These are phyloP conservation scores for Pluvianellus socialis DNA, from an alignment of 2,113 vertebrate genomes.

Conservation along the genomic window DNA sequence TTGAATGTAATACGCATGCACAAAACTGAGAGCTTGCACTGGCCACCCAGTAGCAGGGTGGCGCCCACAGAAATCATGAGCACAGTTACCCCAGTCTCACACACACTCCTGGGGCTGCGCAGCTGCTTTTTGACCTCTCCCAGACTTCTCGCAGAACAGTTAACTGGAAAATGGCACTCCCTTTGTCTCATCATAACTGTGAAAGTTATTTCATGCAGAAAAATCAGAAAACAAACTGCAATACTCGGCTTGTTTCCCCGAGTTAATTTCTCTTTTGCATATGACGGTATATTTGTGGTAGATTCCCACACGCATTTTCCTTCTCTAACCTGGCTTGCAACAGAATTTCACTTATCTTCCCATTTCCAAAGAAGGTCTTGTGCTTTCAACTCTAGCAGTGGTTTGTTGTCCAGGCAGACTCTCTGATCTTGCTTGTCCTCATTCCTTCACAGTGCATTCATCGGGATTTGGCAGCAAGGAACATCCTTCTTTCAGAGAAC, in stretches of 20 bases:
- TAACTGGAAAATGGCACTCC: not conserved
- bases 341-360: not conserved
- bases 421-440: not conserved
- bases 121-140: not conserved
- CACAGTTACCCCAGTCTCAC: not conserved
- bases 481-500: conserved; percentile 93
- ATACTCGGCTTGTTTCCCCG: not conserved
- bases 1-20: accelerated
- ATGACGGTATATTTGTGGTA: not conserved
- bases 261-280: not conserved
- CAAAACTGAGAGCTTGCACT: not conserved
- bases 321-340: not conserved
- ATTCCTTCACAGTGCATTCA: conserved; percentile 85
- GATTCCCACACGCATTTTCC: not conserved
- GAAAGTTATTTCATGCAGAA: not conserved
- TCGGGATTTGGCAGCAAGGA: conserved; percentile 89
- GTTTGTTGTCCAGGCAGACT: not conserved
- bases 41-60: not conserved
- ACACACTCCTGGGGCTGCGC: not conserved
- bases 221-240: not conserved
- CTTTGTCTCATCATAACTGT: not conserved
- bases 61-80: not conserved
- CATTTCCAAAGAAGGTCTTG: not conserved
- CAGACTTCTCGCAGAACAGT: not conserved
- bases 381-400: not conserved